A percentile compares a stretch with the other conserved stretches of the same genome.
phyloP scores from a whole-genome alignment of 2,113 vertebrate genomes.

The Azemiops feae region DNA sequence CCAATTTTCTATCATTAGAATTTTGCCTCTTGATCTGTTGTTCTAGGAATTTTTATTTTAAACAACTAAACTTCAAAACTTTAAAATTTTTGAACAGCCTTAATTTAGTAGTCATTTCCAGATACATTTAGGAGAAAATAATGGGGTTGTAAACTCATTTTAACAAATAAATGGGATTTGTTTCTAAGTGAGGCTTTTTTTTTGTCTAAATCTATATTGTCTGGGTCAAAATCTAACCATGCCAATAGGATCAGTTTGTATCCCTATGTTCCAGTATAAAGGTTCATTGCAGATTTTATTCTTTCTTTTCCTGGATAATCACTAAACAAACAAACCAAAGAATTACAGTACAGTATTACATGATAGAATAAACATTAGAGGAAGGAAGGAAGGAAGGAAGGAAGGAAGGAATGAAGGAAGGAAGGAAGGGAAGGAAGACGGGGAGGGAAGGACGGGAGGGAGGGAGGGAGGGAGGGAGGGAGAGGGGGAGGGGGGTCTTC shows the following conservation, averaged over 20 bases:
- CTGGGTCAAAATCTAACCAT: neutral
- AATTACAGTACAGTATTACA: neutral
- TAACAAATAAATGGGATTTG: too few relatives aligned
- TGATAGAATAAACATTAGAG: neutral
- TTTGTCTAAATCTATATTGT: too few relatives aligned
- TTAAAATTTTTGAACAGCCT: neutral
- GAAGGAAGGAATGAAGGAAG: rapidly evolving
- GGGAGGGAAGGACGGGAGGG: rapidly evolving
- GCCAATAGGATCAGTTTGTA: neutral
- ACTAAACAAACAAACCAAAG: neutral
- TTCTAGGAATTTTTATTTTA: neutral
- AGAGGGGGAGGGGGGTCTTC: neutral
- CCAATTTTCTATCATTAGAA: neutral
- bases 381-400: neutral
- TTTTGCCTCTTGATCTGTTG: neutral
- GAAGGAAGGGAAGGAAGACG: too few relatives aligned
- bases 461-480: too few relatives aligned
- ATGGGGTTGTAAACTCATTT: neutral
- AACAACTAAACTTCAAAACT: neutral
- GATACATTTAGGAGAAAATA: neutral
- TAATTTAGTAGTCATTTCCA: neutral
- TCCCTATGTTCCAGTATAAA: neutral
- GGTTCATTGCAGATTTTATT: neutral
- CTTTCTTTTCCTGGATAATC: neutral
- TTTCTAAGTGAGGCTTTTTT: too few relatives aligned